Evolutionary conservation across 1,140 invertebrate genomes (phyloP).

Genomic region (Notospermus geniculatus): DNA sequence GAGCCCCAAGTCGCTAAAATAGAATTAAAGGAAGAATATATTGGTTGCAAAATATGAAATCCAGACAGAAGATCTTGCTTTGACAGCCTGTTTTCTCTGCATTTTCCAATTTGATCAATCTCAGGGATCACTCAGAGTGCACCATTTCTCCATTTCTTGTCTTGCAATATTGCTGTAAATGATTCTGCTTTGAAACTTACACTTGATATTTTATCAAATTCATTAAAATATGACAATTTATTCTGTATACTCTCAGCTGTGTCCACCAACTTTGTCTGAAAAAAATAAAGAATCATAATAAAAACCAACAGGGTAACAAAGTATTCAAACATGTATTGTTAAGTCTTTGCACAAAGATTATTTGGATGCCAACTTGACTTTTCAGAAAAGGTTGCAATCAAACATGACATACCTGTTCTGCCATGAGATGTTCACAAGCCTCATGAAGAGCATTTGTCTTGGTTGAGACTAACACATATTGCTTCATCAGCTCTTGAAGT

Average conservation of each 20-base stretch:
- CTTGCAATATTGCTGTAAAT: no score
- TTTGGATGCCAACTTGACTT: no score
- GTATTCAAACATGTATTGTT: not conserved
- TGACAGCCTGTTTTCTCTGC: not conserved
- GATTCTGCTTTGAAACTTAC: no score
- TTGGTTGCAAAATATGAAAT: no score
- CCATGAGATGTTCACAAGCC: constrained; percentile 83
- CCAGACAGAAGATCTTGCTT: no score
- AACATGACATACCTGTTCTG: constrained; percentile 69
- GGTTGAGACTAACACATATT: constrained; percentile 80
- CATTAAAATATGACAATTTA: constrained; percentile 80
- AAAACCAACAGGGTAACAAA: not conserved
- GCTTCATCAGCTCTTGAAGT: constrained; percentile 68
- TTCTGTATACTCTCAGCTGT: constrained; percentile 77
- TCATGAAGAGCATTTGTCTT: constrained; percentile 88
- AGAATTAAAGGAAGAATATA: constrained; percentile 9
- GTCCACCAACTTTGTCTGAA: constrained; percentile 70
- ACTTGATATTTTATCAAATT: constrained; percentile 76
- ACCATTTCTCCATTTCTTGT: no score
- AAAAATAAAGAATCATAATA: constrained; percentile 33
- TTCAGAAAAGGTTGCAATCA: no score
- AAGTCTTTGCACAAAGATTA: no score
- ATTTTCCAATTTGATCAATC: no score
- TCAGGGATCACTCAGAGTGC: no score
- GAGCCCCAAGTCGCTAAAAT: constrained; percentile 68